These are phyloP conservation scores for Eclectus roratus DNA, from an alignment of 2,113 vertebrate genomes.

Conservation along the genomic window DNA sequence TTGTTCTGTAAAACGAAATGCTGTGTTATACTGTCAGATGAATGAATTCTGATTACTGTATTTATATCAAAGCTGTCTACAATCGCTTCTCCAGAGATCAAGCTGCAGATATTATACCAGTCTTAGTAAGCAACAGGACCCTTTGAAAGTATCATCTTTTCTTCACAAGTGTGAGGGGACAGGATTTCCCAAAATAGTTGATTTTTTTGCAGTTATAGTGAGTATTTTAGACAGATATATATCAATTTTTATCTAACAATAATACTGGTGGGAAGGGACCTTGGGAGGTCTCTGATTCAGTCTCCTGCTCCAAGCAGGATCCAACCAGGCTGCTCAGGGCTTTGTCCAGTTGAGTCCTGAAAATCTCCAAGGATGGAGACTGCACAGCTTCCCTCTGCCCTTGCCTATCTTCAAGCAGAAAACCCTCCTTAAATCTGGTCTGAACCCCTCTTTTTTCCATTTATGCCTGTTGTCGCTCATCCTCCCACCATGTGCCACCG, in stretches of 20 bases:
- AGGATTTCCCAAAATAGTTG: background rate
- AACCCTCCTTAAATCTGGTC: background rate
- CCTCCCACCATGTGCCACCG: background rate
- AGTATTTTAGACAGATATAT: background rate
- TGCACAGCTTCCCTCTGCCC: background rate
- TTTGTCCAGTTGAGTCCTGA: background rate
- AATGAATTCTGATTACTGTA: constrained; percentile 47
- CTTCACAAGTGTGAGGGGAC: background rate
- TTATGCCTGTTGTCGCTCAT: background rate
- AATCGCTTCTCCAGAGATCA: background rate
- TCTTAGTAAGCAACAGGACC: background rate
- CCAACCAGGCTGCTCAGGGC: accelerated
- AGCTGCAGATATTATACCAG: background rate
- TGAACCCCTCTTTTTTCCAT: background rate
- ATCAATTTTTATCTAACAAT: background rate
- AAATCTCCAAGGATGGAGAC: background rate
- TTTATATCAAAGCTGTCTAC: constrained; percentile 12
- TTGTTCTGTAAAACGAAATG: background rate
- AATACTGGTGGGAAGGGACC: background rate
- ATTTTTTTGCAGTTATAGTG: background rate
- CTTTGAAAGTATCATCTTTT: background rate
- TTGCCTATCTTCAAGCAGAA: background rate
- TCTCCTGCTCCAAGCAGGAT: background rate
- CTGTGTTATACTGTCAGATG: background rate
- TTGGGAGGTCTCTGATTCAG: background rate